phyloP scores from a whole-genome alignment of 1,140 invertebrate species.

The Apolygus lucorum region DNA sequence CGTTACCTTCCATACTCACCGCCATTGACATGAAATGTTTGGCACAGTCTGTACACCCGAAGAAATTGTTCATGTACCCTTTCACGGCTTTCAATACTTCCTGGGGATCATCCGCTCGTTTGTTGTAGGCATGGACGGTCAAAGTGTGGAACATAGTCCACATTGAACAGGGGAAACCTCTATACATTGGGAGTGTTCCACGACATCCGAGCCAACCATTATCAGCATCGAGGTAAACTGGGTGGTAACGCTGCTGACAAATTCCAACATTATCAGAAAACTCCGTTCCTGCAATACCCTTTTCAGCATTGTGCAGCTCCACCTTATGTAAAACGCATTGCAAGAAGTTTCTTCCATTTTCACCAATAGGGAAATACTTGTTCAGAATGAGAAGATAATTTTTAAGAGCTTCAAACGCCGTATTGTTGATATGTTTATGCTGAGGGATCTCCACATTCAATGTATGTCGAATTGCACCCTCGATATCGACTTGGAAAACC shows the following conservation, averaged over 20 bases:
- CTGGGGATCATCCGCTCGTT: conserved; percentile 41
- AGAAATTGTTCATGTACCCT: conserved; percentile 85
- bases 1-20: conserved; percentile 54
- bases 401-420: conserved; percentile 59
- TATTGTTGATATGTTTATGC: conserved; percentile 54
- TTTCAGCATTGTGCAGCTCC: conserved; percentile 33
- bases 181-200: conserved; percentile 57
- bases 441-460: conserved; percentile 71
- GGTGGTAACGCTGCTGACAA: conserved; percentile 43
- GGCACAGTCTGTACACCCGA: conserved; percentile 85
- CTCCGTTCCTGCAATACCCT: conserved; percentile 48
- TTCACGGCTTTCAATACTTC: conserved; percentile 72
- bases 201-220: conserved; percentile 72
- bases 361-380: conserved; percentile 62
- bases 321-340: conserved; percentile 45
- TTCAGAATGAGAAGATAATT: conserved; percentile 59
- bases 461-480: conserved; percentile 69
- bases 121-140: conserved; percentile 61
- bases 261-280: conserved; percentile 46
- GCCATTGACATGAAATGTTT: conserved; percentile 80
- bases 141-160: conserved; percentile 94
- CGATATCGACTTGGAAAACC: conserved; percentile 76
- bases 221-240: conserved; percentile 47
- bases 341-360: conserved; percentile 55
- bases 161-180: conserved; percentile 92